Evolutionary conservation across 64 coral and sea anemone genomes (phyloP).

Genomic region (Montipora cactus): DNA sequence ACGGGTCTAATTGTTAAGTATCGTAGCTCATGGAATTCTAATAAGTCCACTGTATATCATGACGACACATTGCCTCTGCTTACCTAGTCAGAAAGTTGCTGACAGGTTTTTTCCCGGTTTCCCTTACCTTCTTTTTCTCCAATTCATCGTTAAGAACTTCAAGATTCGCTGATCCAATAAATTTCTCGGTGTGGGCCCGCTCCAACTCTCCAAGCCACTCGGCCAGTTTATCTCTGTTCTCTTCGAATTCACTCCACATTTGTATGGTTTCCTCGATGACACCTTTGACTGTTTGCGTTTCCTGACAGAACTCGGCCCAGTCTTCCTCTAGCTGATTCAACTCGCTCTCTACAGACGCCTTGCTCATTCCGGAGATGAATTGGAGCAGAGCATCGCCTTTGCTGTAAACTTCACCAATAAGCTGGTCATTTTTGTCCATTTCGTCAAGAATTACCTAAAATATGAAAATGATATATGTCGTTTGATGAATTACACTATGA

Average conservation of each 20-base stretch:
- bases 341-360: slow-evolving; percentile 74
- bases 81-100: too few species aligned
- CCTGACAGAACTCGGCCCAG: slow-evolving; percentile 93
- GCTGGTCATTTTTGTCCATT: slow-evolving; percentile 88
- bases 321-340: slow-evolving; percentile 85
- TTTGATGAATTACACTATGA: too few species aligned
- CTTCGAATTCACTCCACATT: slow-evolving; percentile 91
- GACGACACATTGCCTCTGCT: too few species aligned
- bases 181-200: slow-evolving; percentile 20
- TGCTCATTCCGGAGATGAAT: slow-evolving; percentile 72
- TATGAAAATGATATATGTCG: not conserved
- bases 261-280: slow-evolving; percentile 73
- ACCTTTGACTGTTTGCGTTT: slow-evolving; percentile 70
- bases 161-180: slow-evolving; percentile 54
- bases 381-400: slow-evolving; percentile 89
- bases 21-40: too few species aligned
- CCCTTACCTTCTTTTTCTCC: slow-evolving; percentile 76
- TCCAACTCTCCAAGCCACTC: slow-evolving; percentile 84
- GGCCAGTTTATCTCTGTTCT: slow-evolving; percentile 89
- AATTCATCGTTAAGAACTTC: slow-evolving; percentile 62
- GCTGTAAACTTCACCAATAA: slow-evolving; percentile 88
- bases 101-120: not conserved
- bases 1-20: too few species aligned
- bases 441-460: slow-evolving; percentile 83
- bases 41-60: too few species aligned